Evolutionary conservation across 2,888 invertebrate genomes (phyloP), one percentile per base, ranked within the genome.

Genomic region (Lycaena phlaeas): DNA sequence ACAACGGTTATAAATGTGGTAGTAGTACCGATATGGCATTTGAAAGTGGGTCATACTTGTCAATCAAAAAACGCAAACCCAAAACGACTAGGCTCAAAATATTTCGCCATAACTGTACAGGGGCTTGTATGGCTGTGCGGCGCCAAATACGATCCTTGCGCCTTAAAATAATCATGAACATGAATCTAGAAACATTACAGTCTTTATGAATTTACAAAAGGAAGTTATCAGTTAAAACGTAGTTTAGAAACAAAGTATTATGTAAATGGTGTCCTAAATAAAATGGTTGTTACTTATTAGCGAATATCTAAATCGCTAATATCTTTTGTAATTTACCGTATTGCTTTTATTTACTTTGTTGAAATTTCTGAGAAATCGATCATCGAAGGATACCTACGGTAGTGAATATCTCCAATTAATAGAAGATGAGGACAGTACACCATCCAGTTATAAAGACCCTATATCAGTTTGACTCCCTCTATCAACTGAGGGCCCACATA

Each of bases 171-270:
- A 34, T 34, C 34, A 22, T 9, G 34, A 34, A 7, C 34, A 34
- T 18, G 18, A 18, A 34, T 34, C 34, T 34, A 18, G 11, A 11
- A 10, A 31, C n/a, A 22, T 31, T 31, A 30, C 14, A 15, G n/a
- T 30, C 30, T 30, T 15, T 30, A 30, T 30, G 15, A n/a, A 15
- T 15, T 30, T 30, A 4, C 15, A 30, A 30, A 30, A 30, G 30
- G 30, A 30, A 30, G 30, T 15, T n/a, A n/a, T n/a, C n/a, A 30
- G 30, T 30, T 30, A 5, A 15, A 30, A 30, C 30, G 30, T 5
- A 30, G 15, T 15, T 30, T 30, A 10, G 14, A n/a, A 30, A 14
- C n/a, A 14, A 5, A 15, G 15, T 15, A 30, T 30, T 15, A 30
- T 30, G 30, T 30, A 30, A 30, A 30, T 10, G n/a, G 10, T 30